Percentiles rank a stretch among this genome's conserved stretches.
phyloP scores from a whole-genome alignment of 2,888 invertebrate species.

The Euzetes globulus region DNA sequence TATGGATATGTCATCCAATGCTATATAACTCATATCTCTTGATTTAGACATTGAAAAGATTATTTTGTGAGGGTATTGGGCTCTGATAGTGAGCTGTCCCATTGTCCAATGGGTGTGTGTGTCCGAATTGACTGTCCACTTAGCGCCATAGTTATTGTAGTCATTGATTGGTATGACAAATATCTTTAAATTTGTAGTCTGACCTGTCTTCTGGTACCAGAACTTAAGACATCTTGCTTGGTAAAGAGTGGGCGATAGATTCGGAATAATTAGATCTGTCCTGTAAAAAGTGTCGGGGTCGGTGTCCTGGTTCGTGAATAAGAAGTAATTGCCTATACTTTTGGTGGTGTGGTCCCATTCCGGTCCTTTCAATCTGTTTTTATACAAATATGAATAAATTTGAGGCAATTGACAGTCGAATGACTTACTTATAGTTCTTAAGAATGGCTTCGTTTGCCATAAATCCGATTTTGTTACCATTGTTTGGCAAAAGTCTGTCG shows the following conservation, averaged over 20 bases:
- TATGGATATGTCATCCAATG: conserved; percentile 25
- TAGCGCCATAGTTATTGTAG: background rate
- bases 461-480: background rate
- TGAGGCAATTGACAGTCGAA: background rate
- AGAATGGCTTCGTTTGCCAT: background rate
- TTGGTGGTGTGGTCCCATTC: conserved; percentile 21
- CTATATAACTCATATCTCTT: background rate
- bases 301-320: background rate
- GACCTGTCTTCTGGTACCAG: conserved; percentile 4
- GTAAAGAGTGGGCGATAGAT: background rate
- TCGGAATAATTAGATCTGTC: background rate
- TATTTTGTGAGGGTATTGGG: conserved; percentile 14
- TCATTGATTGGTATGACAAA: background rate
- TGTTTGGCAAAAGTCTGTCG: background rate
- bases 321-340: conserved; percentile 20
- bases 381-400: too few relatives aligned
- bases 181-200: background rate
- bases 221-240: conserved; percentile 15
- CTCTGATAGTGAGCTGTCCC: conserved; percentile 1
- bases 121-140: background rate
- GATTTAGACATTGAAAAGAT: background rate
- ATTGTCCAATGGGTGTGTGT: conserved; percentile 9
- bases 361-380: background rate
- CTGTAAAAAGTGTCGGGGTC: background rate
- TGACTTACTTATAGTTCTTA: background rate